These are phyloP conservation scores for Cetonia aurata DNA, from an alignment of 2,888 invertebrate species.

Conservation along the genomic window DNA sequence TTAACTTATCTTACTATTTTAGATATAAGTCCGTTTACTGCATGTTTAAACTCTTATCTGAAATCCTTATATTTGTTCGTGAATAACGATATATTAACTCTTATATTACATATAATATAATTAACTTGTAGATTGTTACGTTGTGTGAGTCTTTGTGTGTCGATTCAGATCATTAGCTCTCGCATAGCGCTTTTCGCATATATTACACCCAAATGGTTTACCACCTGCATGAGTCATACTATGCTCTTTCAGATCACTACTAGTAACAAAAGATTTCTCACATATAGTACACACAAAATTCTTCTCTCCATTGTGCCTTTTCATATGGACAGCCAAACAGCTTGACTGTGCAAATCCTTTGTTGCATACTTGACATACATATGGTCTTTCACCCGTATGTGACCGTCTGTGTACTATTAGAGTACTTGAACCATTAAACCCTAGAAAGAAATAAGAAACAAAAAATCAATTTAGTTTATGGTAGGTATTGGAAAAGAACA, in stretches of 20 bases:
- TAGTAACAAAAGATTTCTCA: constrained; percentile 59
- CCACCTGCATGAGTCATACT: constrained; percentile 56
- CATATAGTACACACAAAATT: constrained; percentile 58
- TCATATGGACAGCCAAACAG: constrained; percentile 65
- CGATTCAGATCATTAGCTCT: constrained; percentile 58
- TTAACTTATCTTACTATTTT: too few species aligned
- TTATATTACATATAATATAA: too few species aligned
- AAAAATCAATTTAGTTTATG: constrained; percentile 9
- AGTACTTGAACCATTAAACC: constrained; percentile 65
- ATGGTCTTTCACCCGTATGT: constrained; percentile 65
- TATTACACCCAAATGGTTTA: constrained; percentile 57
- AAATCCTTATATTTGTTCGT: too few species aligned
- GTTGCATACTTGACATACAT: constrained; percentile 62
- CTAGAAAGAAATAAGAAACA: constrained; percentile 53
- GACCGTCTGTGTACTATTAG: constrained; percentile 63
- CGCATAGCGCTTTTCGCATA: constrained; percentile 59
- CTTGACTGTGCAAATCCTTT: constrained; percentile 65
- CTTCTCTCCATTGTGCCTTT: constrained; percentile 62
- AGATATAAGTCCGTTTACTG: too few species aligned
- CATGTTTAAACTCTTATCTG: too few species aligned
- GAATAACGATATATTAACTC: too few species aligned
- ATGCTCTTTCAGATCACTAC: constrained; percentile 59
- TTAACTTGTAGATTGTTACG: constrained; percentile 1
- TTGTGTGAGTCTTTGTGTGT: constrained; percentile 56
- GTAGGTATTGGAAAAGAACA: too few species aligned